Evolutionary conservation across 1,140 invertebrate species (phyloP).

Genomic region (Eufriesea mexicana): DNA sequence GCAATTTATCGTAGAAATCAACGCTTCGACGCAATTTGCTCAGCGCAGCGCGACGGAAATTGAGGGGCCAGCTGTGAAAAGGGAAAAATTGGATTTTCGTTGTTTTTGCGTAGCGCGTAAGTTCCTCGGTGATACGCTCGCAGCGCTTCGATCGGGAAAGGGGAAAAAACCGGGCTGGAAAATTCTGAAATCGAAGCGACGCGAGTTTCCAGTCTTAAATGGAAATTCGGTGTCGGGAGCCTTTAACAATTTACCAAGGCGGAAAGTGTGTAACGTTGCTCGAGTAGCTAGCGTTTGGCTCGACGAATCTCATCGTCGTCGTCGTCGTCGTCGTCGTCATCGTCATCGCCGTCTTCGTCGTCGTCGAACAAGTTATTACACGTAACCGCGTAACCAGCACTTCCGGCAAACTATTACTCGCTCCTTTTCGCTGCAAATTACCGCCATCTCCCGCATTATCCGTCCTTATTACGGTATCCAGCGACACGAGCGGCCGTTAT

Average conservation of each 20-base stretch:
- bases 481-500: constrained; percentile 50
- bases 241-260: background rate
- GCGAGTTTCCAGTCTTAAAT: background rate
- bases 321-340: constrained; percentile 9
- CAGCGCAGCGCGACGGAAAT: constrained; percentile 26
- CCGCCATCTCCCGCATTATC: constrained; percentile 23
- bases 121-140: background rate
- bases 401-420: constrained; percentile 59
- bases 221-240: background rate
- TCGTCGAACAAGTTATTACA: constrained; percentile 17
- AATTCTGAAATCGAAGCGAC: background rate
- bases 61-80: background rate
- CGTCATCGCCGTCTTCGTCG: background rate
- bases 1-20: constrained; percentile 40
- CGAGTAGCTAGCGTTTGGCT: too few species aligned
- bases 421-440: constrained; percentile 64
- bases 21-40: constrained; percentile 23
- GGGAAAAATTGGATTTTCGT: constrained; percentile 9
- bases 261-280: background rate
- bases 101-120: background rate
- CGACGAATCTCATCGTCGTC: constrained; percentile 3
- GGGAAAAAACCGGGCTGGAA: too few species aligned
- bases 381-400: constrained; percentile 42
- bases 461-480: constrained; percentile 34
- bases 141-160: background rate